These are phyloP conservation scores for Macroramphosus scolopax DNA, from an alignment of 2,797 vertebrate species.

Conservation along the genomic window DNA sequence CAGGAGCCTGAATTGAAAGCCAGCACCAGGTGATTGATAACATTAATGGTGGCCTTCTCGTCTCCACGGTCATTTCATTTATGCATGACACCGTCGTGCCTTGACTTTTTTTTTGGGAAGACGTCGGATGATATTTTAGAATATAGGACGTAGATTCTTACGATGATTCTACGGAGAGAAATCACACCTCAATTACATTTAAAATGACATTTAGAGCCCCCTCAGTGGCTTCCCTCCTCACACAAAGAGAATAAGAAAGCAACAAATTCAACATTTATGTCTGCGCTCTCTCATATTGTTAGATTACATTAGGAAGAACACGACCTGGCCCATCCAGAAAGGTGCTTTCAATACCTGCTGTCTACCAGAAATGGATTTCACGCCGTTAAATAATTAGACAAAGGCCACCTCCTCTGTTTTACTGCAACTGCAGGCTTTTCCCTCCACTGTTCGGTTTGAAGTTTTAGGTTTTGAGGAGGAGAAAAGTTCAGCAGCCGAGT, in stretches of 20 bases:
- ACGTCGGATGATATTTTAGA: slow-evolving; percentile 59
- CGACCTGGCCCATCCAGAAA: slow-evolving; percentile 47
- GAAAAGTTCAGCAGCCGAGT: slow-evolving; percentile 49
- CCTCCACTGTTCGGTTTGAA: slow-evolving; percentile 34
- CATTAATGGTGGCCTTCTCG: slow-evolving; percentile 65
- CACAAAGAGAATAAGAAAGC: slow-evolving; percentile 32
- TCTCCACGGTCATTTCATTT: slow-evolving; percentile 55
- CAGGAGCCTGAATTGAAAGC: slow-evolving; percentile 52
- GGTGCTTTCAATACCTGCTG: slow-evolving; percentile 52
- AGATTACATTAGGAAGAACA: slow-evolving; percentile 49
- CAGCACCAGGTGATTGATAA: slow-evolving; percentile 66
- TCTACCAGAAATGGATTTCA: slow-evolving; percentile 32
- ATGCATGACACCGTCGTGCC: slow-evolving; percentile 40
- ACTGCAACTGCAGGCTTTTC: slow-evolving; percentile 24
- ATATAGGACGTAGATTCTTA: slow-evolving; percentile 47
- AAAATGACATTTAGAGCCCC: slow-evolving; percentile 67
- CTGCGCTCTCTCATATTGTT: slow-evolving; percentile 37
- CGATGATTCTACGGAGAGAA: slow-evolving; percentile 53
- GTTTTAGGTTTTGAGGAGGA: slow-evolving; percentile 53
- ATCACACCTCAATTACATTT: slow-evolving; percentile 65
- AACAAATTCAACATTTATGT: slow-evolving; percentile 58
- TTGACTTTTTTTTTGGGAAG: slow-evolving; percentile 54
- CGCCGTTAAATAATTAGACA: slow-evolving; percentile 30
- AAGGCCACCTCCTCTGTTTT: slow-evolving; percentile 16
- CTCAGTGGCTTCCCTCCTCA: slow-evolving; percentile 45